Evolutionary conservation across 2,888 invertebrate genomes (phyloP), one percentile per base, ranked within the genome.

Genomic region (Nemoura dubitans): DNA sequence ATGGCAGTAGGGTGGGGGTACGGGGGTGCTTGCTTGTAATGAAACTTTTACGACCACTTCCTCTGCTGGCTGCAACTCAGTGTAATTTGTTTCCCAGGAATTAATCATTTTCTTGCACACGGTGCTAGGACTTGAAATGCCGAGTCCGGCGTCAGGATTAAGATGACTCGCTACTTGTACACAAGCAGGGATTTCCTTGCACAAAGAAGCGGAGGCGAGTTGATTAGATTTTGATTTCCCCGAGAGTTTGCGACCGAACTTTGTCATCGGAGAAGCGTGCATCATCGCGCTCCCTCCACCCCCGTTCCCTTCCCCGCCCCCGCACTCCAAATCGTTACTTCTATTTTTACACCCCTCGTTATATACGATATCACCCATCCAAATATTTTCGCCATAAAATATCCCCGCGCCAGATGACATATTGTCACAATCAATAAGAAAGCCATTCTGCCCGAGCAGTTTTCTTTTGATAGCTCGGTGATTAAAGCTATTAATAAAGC

Each of bases 291-390:
- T 10, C 3, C 36, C 36, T 6, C 36, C 36, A 36, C 36, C 36
- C 3, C 36, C 59, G 14, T 59, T 21, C 14, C 59, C 14, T 59
- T 14, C 59, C 21, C 59, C 10, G 3, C 21, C 59, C 2, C 21
- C 59, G 1, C 59, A 3, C 21, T 21, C 10, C 59, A 1, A 21
- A 59, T 59, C 59, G 59, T 59, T 59, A 59, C 14, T 59, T 59
- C 59, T 59, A 59, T 59, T 59, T 59, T 59, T 59, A 59, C 59
- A 59, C 59, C 59, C n/a, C 59, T 59, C 59, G 59, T 59, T 59
- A 59, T 21, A n/a, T n/a, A n/a, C n/a, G 59, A 59, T 21, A 59
- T 3, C 59, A 59, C 59, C 21, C 21, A 59, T 36, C 59, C 59
- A 59, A 59, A 59, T 21, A 59, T 59, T 59, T 59, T 3, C 59